Percentiles rank a stretch among this genome's conserved stretches.
These are phyloP conservation scores for Tringa solitaria DNA, from an alignment of 2,113 vertebrate genomes.

Conservation along the genomic window DNA sequence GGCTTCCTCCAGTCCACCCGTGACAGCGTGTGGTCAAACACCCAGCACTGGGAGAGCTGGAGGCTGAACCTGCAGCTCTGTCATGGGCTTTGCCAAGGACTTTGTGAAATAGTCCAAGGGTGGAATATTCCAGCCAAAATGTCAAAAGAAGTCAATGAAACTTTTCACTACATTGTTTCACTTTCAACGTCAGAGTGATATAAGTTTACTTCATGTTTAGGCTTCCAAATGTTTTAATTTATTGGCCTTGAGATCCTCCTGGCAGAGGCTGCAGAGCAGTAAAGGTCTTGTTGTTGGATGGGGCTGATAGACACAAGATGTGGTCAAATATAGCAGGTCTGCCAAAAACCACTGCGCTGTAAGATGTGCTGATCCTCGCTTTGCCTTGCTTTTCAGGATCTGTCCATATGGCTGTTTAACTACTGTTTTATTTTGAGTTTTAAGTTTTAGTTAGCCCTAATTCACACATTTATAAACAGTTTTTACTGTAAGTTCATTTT, in stretches of 20 bases:
- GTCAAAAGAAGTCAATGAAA: background rate
- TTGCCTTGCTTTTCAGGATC: background rate
- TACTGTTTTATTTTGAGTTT: background rate
- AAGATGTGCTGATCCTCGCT: background rate
- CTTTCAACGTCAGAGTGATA: background rate
- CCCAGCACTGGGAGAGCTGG: background rate
- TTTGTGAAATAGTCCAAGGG: background rate
- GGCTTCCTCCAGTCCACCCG: background rate
- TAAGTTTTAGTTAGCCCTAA: background rate
- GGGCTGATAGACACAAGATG: background rate
- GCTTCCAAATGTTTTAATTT: background rate
- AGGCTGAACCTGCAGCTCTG: background rate
- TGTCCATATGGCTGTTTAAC: background rate
- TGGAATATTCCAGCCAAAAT: background rate
- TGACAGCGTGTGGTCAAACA: background rate
- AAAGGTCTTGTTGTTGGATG: background rate
- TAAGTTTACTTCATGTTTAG: background rate
- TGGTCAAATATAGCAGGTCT: background rate
- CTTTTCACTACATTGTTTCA: background rate
- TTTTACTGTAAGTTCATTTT: background rate
- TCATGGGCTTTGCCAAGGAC: accelerated
- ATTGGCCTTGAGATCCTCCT: background rate
- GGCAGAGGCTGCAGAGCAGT: background rate
- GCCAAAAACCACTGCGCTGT: background rate
- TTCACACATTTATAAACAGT: background rate